A percentile compares a stretch with the other conserved stretches of the same genome.
phyloP scores from a whole-genome alignment of 2,113 vertebrate genomes.

The Dasyprocta punctata region DNA sequence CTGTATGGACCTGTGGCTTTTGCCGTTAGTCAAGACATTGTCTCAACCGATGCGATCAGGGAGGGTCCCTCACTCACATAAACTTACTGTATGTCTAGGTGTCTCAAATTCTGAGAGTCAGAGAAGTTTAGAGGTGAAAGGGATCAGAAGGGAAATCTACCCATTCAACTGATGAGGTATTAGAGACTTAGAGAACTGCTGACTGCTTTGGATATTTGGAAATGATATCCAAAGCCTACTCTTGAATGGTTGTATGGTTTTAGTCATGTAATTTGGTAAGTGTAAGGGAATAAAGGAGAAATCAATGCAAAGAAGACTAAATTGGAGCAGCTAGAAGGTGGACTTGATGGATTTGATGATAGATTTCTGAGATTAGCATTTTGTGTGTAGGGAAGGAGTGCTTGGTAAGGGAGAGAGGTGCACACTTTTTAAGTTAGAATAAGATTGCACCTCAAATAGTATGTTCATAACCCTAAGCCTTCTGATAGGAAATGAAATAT shows the following conservation, averaged over 20 bases:
- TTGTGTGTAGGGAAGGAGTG: background rate
- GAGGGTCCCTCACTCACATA: background rate
- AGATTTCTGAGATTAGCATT: background rate
- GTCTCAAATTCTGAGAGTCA: background rate
- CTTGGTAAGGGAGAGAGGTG: fast-evolving
- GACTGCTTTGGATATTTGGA: background rate
- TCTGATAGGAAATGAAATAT: background rate
- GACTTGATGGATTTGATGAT: background rate
- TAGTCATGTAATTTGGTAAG: background rate
- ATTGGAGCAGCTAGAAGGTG: background rate
- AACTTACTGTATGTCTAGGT: background rate
- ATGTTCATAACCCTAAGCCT: background rate
- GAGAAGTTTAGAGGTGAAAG: background rate
- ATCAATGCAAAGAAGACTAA: background rate
- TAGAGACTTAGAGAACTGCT: background rate
- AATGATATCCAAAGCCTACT: background rate
- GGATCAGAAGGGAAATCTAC: background rate
- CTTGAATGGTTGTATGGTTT: background rate
- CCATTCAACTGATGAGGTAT: conserved; percentile 12
- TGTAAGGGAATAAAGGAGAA: background rate
- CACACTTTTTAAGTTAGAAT: background rate
- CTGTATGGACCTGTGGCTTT: background rate
- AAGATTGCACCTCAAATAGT: background rate
- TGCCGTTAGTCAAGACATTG: background rate
- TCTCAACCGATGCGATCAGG: background rate